phyloP scores from a whole-genome alignment of 2,888 invertebrate species.

The Hermodice carunculata region DNA sequence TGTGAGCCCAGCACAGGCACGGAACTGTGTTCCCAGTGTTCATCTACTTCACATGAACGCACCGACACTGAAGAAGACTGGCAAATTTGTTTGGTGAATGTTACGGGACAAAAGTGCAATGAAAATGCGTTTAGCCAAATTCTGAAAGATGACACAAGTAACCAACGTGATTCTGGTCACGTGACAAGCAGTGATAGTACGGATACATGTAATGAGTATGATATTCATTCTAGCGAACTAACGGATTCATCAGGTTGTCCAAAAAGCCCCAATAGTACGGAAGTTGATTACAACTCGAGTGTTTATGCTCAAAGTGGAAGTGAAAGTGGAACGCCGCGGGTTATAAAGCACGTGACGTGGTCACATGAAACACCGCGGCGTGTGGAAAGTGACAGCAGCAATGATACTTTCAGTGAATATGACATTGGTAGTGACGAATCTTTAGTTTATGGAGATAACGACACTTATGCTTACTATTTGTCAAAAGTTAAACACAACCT shows the following conservation, averaged over 20 bases:
- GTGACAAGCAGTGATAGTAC: slow-evolving; percentile 4
- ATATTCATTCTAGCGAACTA: not conserved
- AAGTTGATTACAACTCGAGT: slow-evolving; percentile 12
- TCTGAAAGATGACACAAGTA: too few relatives aligned
- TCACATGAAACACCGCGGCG: not conserved
- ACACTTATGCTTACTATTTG: slow-evolving; percentile 19
- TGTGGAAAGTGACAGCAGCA: slow-evolving; percentile 20
- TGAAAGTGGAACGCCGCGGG: not conserved
- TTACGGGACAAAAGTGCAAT: too few relatives aligned
- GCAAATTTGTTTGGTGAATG: too few relatives aligned
- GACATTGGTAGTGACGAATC: not conserved
- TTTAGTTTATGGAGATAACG: not conserved
- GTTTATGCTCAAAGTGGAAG: slow-evolving; percentile 15
- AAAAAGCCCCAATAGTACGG: not conserved
- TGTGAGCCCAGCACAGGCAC: too few relatives aligned
- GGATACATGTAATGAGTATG: slow-evolving; percentile 10
- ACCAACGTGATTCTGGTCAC: too few relatives aligned
- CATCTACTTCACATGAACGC: too few relatives aligned
- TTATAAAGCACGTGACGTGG: not conserved
- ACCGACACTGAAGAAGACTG: too few relatives aligned
- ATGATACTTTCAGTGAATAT: slow-evolving; percentile 23
- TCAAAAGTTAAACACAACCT: slow-evolving; percentile 19
- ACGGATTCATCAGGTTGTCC: not conserved
- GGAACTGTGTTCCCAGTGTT: too few relatives aligned
- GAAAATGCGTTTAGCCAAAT: too few relatives aligned